Base-by-base conservation (phyloP, 1,140 invertebrate species). In the Drosophila ficusphila region DNA sequence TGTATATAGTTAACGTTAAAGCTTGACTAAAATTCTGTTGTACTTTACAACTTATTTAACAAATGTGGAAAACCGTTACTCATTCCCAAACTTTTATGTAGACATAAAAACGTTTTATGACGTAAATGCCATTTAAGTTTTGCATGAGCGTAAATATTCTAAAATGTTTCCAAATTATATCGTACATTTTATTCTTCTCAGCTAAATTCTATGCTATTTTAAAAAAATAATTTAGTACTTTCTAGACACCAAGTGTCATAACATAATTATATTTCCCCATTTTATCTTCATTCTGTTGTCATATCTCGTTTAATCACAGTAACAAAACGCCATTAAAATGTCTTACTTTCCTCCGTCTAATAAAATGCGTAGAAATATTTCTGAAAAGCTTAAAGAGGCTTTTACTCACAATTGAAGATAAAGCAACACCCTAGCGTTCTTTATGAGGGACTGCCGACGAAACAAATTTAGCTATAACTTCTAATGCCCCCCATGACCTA, bases 401-500 rank as follows among this genome's bases (percentile, higher is more conserved):
- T 12, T 0, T n/a, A 6, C 34, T 1, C 14, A 38, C 39, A 42
- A 23, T 42, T 42, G 51, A 8, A 57, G 46, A 34, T 27, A 68
- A 12, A 36, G 38, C 23, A 34, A 36, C 19, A 19, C 18, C 18
- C 48, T 8, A 25, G 36, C 14, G 23, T 56, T 25, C 41, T 69
- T 69, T 69, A 64, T 46, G 39, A 16, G 53, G 29, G 12, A 7
- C 38, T 12, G 18, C 19, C 29, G n/a, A 19, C 48, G 27, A 46
- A 69, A 69, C 62, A 69, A 56, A 69, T 69, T 69, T 44, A 69
- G 64, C 27, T 64, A 69, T 69, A 69, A 69, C 49, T 69, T 21
- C 65, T 69, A 68, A 71, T 49, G 53, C 31, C 6, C 12, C 42
- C 53, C 41, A 60, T 49, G 46, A 42, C 67, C 52, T 60, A 71